Conservation (phyloP, 2,888 invertebrate species). For the Chymomyza procnemis region DNA sequence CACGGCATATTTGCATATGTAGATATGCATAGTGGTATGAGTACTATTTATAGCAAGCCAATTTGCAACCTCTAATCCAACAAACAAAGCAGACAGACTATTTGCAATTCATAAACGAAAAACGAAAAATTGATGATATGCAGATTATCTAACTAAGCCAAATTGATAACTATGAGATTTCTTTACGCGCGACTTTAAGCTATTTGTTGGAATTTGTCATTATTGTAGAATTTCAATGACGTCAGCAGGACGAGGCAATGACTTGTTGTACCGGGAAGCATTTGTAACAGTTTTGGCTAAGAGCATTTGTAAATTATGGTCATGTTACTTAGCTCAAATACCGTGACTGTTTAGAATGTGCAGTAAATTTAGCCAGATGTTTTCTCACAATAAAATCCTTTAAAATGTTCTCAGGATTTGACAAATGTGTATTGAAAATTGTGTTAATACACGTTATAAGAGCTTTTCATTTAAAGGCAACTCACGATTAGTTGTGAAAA, state of each 20-base stretch:
- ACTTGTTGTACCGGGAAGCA: background rate
- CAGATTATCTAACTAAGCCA: background rate
- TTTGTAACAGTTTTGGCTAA: background rate
- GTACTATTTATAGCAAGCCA: background rate
- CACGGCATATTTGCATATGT: constrained; percentile 2
- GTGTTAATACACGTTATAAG: too few relatives aligned
- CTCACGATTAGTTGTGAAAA: too few relatives aligned
- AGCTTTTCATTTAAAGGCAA: too few relatives aligned
- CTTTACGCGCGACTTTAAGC: background rate
- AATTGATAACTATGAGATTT: background rate
- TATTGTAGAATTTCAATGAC: background rate
- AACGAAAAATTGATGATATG: background rate
- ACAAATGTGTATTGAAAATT: too few relatives aligned
- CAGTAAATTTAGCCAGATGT: too few relatives aligned
- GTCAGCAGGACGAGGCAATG: background rate
- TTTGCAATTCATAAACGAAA: background rate
- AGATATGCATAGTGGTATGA: background rate
- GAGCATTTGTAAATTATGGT: background rate
- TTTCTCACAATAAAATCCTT: too few relatives aligned
- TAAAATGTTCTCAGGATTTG: too few relatives aligned
- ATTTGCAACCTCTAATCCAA: background rate
- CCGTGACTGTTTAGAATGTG: too few relatives aligned
- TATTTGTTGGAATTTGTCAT: background rate
- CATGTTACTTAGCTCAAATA: too few relatives aligned
- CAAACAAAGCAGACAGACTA: too few relatives aligned